Conservation (phyloP, 2,113 vertebrate genomes). For the Hyperopisus bebe region DNA sequence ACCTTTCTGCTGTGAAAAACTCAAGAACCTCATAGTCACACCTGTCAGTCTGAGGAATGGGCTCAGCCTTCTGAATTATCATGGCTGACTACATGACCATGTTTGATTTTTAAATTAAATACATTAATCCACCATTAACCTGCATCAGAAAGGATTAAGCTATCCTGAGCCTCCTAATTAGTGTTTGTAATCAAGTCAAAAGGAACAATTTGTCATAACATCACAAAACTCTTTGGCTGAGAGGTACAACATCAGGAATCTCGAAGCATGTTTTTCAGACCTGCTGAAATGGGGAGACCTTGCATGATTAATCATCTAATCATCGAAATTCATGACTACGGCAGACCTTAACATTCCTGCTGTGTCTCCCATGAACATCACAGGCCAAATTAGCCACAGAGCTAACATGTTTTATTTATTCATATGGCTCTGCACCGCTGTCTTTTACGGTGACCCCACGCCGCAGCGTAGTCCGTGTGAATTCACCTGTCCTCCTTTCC, state of each 20-base stretch:
- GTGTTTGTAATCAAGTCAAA: constrained; percentile 5
- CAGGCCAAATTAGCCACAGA: constrained; percentile 55
- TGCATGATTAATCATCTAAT: constrained; percentile 62
- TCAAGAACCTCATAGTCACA: not conserved
- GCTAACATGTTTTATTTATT: constrained; percentile 52
- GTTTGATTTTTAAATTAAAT: not conserved
- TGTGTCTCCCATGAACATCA: constrained; percentile 55
- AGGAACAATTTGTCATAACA: constrained; percentile 7
- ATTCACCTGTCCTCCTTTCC: not conserved
- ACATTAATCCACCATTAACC: not conserved
- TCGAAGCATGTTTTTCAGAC: constrained; percentile 43
- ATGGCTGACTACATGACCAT: not conserved
- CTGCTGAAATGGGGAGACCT: constrained; percentile 59
- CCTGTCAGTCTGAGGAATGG: not conserved
- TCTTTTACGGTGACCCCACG: constrained; percentile 48
- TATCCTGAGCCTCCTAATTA: not conserved
- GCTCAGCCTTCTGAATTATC: not conserved
- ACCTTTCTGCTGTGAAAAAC: not conserved
- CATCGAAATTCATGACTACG: constrained; percentile 63
- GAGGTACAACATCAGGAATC: not conserved
- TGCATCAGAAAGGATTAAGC: not conserved
- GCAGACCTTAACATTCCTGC: constrained; percentile 62
- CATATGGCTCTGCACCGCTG: constrained; percentile 46
- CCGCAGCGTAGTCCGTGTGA: not conserved
- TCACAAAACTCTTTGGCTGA: not conserved